Evolutionary conservation across 1,140 invertebrate genomes (phyloP).

Genomic region (Cotesia glomerata): DNA sequence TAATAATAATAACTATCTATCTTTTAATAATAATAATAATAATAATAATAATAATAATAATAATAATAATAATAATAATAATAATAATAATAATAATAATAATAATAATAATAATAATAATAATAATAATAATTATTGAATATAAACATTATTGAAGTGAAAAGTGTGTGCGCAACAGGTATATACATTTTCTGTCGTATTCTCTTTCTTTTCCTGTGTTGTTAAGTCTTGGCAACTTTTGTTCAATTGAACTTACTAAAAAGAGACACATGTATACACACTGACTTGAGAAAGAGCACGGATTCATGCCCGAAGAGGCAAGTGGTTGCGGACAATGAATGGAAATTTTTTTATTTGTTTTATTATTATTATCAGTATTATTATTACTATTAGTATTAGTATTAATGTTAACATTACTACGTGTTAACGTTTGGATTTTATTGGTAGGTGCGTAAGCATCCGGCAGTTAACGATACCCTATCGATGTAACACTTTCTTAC

Average conservation of each 20-base stretch:
- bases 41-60: too few species aligned
- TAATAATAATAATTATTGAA: not conserved
- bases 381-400: too few species aligned
- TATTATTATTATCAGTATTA: not conserved
- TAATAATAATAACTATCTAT: too few species aligned
- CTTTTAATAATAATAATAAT: too few species aligned
- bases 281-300: not conserved
- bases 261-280: slow-evolving; percentile 23
- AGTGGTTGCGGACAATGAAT: slow-evolving; percentile 38
- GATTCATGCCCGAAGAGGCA: slow-evolving; percentile 21
- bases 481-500: too few species aligned
- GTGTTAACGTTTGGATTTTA: not conserved
- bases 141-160: not conserved
- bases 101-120: not conserved
- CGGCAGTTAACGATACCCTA: too few species aligned
- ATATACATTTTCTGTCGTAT: slow-evolving; percentile 9
- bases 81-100: not conserved
- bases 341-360: slow-evolving; percentile 39
- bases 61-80: too few species aligned
- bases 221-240: slow-evolving; percentile 30
- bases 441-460: not conserved
- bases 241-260: slow-evolving; percentile 32
- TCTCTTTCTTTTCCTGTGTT: not conserved
- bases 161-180: slow-evolving; percentile 23
- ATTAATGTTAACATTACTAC: not conserved